These are phyloP conservation scores for Sibirionetta formosa DNA, from an alignment of 2,797 vertebrate genomes.

Conservation along the genomic window DNA sequence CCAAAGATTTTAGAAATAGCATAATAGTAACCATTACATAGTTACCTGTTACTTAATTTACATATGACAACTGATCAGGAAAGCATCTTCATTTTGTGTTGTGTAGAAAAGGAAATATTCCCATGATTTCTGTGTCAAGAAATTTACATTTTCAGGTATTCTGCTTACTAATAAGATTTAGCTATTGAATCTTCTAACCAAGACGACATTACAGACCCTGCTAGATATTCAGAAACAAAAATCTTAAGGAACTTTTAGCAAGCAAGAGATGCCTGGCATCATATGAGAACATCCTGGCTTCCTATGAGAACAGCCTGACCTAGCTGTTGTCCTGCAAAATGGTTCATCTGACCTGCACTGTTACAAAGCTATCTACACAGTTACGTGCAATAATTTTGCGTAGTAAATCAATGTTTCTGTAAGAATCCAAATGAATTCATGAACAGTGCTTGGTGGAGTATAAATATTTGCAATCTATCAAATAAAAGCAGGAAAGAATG, in stretches of 20 bases:
- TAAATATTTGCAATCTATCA: background rate
- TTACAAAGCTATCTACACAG: background rate
- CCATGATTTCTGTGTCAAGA: background rate
- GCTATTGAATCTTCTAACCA: background rate
- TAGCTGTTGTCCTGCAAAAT: background rate
- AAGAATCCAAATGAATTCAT: background rate
- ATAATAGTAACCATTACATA: background rate
- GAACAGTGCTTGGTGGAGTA: rapidly evolving
- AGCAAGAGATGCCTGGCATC: background rate
- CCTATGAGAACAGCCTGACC: background rate
- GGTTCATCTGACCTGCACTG: background rate
- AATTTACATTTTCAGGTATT: background rate
- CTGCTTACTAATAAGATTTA: background rate
- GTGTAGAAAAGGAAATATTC: background rate
- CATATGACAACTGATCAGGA: rapidly evolving
- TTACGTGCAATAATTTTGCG: background rate
- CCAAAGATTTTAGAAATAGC: background rate
- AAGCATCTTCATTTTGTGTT: background rate
- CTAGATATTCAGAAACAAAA: background rate
- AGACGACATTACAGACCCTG: background rate
- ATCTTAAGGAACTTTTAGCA: background rate
- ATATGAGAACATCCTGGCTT: background rate
- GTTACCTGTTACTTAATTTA: background rate
- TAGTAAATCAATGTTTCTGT: background rate
- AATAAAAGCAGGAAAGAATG: background rate